Percentiles rank a stretch among this genome's conserved stretches.
Evolutionary conservation across 2,888 invertebrate genomes (phyloP).

Genomic region (Trachelus tabidus): DNA sequence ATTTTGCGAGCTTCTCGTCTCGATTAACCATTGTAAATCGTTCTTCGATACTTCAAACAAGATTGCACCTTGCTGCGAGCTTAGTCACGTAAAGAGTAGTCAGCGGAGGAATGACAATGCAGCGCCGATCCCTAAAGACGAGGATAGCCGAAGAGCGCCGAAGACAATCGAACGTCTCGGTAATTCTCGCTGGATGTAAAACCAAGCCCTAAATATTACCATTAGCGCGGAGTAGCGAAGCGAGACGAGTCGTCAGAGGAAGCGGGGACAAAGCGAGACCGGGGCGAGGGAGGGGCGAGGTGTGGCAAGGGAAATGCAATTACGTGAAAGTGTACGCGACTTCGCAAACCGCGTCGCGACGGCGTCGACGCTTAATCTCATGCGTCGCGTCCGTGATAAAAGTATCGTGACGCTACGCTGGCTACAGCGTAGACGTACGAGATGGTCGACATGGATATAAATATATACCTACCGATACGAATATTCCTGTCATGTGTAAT

Average conservation of each 20-base stretch:
- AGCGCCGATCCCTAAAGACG: no score
- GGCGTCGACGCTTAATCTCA: slow-evolving; percentile 17
- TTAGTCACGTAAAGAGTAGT: no score
- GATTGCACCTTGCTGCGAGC: no score
- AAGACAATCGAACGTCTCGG: not conserved
- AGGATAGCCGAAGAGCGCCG: not conserved
- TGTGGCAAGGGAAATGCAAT: slow-evolving; percentile 52
- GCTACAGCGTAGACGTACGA: no score
- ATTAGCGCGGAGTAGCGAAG: slow-evolving; percentile 28
- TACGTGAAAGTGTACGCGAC: slow-evolving; percentile 45
- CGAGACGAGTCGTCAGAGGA: slow-evolving; percentile 33
- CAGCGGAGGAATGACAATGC: no score
- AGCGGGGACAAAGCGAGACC: not conserved
- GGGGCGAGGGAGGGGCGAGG: slow-evolving; percentile 16
- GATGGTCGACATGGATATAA: no score
- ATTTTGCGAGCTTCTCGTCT: no score
- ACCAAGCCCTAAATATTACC: slow-evolving; percentile 46
- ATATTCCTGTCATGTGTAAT: slow-evolving; percentile 38
- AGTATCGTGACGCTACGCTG: no score
- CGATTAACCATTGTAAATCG: no score
- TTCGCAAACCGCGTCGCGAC: not conserved
- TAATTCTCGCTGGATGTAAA: slow-evolving; percentile 3
- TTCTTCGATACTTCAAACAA: no score
- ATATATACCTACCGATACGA: no score
- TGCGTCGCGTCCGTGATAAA: no score